Evolutionary conservation across 1,140 invertebrate genomes (phyloP).

Genomic region (Drosophila melanogaster): Release_6_plus_ISO1_MT NT_037436.4:12603001-12603500

Average conservation of each 20-base stretch:
- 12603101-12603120: too few relatives aligned
- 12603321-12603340: conserved; percentile 35
- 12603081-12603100: too few relatives aligned
- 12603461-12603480: conserved; percentile 72
- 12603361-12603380: conserved; percentile 4
- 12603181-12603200: background rate
- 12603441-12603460: conserved; percentile 83
- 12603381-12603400: too few relatives aligned
- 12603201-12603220: background rate
- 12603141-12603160: too few relatives aligned
- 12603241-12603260: conserved; percentile 39
- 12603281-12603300: conserved; percentile 33
- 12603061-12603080: too few relatives aligned
- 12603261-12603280: conserved; percentile 16
- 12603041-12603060: too few relatives aligned
- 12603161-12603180: too few relatives aligned
- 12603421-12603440: conserved; percentile 20
- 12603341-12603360: conserved; percentile 46
- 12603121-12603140: too few relatives aligned
- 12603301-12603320: conserved; percentile 32
- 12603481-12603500: conserved; percentile 68
- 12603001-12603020: too few relatives aligned
- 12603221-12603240: conserved; percentile 11
- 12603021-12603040: too few relatives aligned
- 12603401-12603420: conserved; percentile 13